phyloP scores from a whole-genome alignment of 2,797 vertebrate genomes.

The Oryzias dopingdopingensis region DNA sequence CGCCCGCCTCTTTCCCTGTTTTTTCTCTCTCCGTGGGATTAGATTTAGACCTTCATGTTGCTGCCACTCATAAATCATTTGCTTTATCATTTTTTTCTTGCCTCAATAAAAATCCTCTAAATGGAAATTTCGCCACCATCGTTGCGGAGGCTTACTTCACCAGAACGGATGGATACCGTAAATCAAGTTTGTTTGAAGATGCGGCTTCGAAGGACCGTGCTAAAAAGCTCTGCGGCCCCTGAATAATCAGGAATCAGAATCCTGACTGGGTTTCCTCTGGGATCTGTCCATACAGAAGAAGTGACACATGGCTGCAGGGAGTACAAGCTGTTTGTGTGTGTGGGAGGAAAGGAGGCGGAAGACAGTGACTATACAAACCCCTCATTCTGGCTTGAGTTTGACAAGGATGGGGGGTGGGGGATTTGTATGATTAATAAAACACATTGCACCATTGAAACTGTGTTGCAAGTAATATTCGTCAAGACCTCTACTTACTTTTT shows the following conservation, averaged over 20 bases:
- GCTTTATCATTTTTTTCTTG: conserved; percentile 58
- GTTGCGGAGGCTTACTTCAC: conserved; percentile 47
- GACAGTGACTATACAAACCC: no score
- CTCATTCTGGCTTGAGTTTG: conserved; percentile 17
- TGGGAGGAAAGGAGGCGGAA: conserved; percentile 27
- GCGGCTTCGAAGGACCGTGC: conserved; percentile 2
- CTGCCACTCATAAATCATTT: conserved; percentile 65
- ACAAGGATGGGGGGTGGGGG: conserved; percentile 23
- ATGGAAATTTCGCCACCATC: conserved; percentile 63
- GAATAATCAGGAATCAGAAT: conserved; percentile 25
- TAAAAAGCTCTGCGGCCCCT: conserved; percentile 21
- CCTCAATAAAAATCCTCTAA: conserved; percentile 69
- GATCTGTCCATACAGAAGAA: conserved; percentile 32
- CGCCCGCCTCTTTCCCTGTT: not conserved
- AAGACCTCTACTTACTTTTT: conserved; percentile 31
- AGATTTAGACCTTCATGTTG: conserved; percentile 46
- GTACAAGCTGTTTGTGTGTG: conserved; percentile 12
- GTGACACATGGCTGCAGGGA: conserved; percentile 19
- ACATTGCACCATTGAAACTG: conserved; percentile 48
- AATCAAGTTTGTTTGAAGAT: conserved; percentile 62
- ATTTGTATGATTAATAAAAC: conserved; percentile 62
- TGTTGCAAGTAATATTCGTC: conserved; percentile 42
- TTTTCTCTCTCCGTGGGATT: conserved; percentile 23
- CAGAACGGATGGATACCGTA: conserved; percentile 48
- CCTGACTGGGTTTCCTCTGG: conserved; percentile 29